A percentile compares a stretch with the other conserved stretches of the same genome.
Conservation (phyloP, 1,140 invertebrate species). For the Drosophila paulistorum region DNA sequence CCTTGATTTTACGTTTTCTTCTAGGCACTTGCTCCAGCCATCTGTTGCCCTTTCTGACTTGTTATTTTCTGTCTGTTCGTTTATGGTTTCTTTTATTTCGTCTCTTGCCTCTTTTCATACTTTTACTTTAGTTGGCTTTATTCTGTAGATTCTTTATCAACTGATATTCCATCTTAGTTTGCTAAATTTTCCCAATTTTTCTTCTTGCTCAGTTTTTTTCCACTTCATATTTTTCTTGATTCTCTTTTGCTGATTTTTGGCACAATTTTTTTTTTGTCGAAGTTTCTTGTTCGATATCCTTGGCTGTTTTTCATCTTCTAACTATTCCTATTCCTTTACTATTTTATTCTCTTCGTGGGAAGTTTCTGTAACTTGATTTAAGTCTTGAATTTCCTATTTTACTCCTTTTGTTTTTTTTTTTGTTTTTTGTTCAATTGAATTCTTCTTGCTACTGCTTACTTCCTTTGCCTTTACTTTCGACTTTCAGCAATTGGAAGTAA, state of each 20-base stretch:
- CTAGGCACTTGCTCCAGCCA: not conserved
- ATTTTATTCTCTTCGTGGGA: slow-evolving; percentile 6
- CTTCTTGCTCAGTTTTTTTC: too few species aligned
- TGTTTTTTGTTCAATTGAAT: slow-evolving; percentile 6
- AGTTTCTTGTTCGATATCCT: too few species aligned
- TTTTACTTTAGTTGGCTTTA: too few species aligned
- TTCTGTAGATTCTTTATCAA: too few species aligned
- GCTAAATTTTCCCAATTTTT: too few species aligned
- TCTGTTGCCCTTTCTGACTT: not conserved
- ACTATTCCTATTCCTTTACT: slow-evolving; percentile 13
- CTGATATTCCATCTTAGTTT: too few species aligned
- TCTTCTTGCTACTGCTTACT: not conserved
- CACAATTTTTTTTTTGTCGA: too few species aligned
- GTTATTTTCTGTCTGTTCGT: not conserved
- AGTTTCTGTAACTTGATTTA: not conserved
- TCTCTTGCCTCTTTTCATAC: not conserved
- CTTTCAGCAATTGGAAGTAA: slow-evolving; percentile 9
- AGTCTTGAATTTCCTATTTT: slow-evolving; percentile 28
- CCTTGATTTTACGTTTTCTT: not conserved
- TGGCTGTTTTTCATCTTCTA: not conserved
- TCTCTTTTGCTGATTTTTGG: too few species aligned
- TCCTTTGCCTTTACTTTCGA: not conserved
- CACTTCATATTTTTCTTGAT: too few species aligned
- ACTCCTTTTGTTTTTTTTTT: slow-evolving; percentile 27
- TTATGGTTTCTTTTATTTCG: not conserved